These are phyloP conservation scores for zebrafish (Danio rerio) DNA, from an alignment of 2,113 vertebrate species.

Conservation along the genomic window GRCz12tu NC_133188.1:42472501-42473000, in stretches of 20 bases:
- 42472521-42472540: background rate
- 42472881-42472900: conserved; percentile 54
- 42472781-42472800: conserved; percentile 55
- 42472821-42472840: conserved; percentile 22
- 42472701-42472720: conserved; percentile 55
- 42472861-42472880: conserved; percentile 66
- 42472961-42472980: conserved; percentile 73
- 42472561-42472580: background rate
- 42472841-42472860: conserved; percentile 43
- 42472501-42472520: too few species aligned
- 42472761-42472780: conserved; percentile 79
- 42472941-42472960: conserved; percentile 74
- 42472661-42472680: background rate
- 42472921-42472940: conserved; percentile 72
- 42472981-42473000: conserved; percentile 75
- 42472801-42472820: background rate
- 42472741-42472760: conserved; percentile 56
- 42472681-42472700: conserved; percentile 1
- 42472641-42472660: conserved; percentile 71
- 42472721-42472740: background rate
- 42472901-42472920: conserved; percentile 67
- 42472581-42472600: conserved; percentile 13
- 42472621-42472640: conserved; percentile 72
- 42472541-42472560: background rate
- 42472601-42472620: too few species aligned